Evolutionary conservation across 2,888 invertebrate species (phyloP).

Genomic region (Colletes collaris): DNA sequence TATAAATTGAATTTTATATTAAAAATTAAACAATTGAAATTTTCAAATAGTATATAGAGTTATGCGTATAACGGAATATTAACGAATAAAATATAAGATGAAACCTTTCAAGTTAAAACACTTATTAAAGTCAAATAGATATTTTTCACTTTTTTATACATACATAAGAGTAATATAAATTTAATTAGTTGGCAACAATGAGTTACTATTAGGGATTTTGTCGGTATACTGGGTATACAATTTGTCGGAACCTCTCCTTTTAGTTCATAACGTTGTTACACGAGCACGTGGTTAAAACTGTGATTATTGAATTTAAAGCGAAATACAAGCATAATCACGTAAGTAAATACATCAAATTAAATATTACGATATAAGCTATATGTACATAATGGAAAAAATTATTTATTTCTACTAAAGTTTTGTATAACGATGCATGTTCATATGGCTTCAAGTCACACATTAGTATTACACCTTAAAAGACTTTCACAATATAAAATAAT

Average conservation of each 20-base stretch:
- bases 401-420: not conserved
- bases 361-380: not conserved
- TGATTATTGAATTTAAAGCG: conserved; percentile 74
- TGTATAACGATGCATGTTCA: not conserved
- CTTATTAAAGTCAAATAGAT: not conserved
- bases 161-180: conserved; percentile 3
- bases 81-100: not conserved
- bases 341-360: conserved; percentile 56
- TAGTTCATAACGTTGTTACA: conserved; percentile 73
- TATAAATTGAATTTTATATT: not conserved
- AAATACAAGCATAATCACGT: conserved; percentile 72
- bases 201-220: conserved; percentile 47
- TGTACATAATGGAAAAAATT: not conserved
- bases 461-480: not conserved
- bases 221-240: conserved; percentile 2
- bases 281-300: conserved; percentile 78
- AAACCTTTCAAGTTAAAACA: not conserved
- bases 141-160: not conserved
- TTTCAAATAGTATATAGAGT: not conserved
- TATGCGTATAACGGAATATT: not conserved
- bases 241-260: conserved; percentile 67
- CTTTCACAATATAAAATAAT: not conserved
- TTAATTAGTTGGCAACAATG: conserved; percentile 33
- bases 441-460: conserved; percentile 1
- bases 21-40: not conserved